Evolutionary conservation across 1,140 invertebrate genomes (phyloP), one percentile per base, ranked within the genome.

Genomic region (Cyphomyrmex costatus): DNA sequence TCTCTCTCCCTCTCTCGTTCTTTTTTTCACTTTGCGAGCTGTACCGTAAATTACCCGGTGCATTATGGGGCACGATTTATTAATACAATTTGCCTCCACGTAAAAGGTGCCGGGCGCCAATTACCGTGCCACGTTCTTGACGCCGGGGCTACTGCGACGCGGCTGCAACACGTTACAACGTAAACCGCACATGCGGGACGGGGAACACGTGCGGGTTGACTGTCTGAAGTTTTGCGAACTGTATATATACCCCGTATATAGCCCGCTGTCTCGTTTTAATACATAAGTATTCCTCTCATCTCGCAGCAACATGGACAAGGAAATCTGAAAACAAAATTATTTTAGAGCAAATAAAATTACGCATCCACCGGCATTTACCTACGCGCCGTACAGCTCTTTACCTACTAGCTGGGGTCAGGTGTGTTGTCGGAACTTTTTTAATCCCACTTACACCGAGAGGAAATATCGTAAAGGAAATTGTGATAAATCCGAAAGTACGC

Each of bases 71-170:
- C 82, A 27, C 66, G 63, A 88, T 85, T 91, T 90, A 89, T 91
- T 90, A 87, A 90, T 85, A 88, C 79, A 87, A 91, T 91, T 90
- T 88, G 51, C 42, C 79, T 66, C n/a, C 24, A 61, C 60, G 68
- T 61, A 78, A 77, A 82, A 79, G 65, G 71, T 77, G 80, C 70
- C 71, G 85, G 63, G 36, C 74, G 87, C 70, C 87, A 87, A 87
- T 90, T 90, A 90, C 77, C 27, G 16, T 56, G 56, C 70, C 58
- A 42, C 61, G 71, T 78, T 77, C 73, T 78, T 73, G 86, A 73
- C 86, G 56, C 46, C 60, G 49, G 24, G 36, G 68, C 51, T 82
- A 68, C 76, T 82, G 46, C 85, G 36, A 78, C 65, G 65, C 61
- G 68, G 70, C 65, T 82, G 42, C 77, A 73, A 61, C 80, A 77